A percentile compares a stretch with the other conserved stretches of the same genome.
Evolutionary conservation across 1,140 invertebrate genomes (phyloP).

Genomic region (Diorhabda sublineata): DNA sequence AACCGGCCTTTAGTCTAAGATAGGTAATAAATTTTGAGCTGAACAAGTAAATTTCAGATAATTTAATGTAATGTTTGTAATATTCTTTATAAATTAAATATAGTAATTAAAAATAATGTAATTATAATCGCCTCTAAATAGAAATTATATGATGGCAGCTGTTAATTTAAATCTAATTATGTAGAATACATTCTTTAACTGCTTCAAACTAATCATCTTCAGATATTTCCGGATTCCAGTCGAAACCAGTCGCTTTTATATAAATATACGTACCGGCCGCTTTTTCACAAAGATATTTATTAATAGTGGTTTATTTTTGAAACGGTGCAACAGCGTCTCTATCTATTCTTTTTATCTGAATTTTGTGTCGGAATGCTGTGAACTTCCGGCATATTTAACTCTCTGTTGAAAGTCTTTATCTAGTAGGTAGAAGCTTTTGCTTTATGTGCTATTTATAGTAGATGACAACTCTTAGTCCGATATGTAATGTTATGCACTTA

Average conservation of each 20-base stretch:
- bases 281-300: constrained; percentile 10
- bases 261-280: neutral
- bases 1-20: too few species aligned
- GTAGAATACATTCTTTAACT: neutral
- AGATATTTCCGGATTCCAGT: constrained; percentile 8
- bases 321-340: constrained; percentile 8
- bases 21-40: too few species aligned
- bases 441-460: constrained; percentile 10
- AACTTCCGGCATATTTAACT: constrained; percentile 15
- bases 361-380: constrained; percentile 15
- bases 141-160: too few species aligned
- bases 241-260: constrained; percentile 1
- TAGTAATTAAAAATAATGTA: too few species aligned
- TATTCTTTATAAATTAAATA: too few species aligned
- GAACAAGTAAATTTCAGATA: too few species aligned
- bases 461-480: constrained; percentile 1
- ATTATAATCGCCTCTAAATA: too few species aligned
- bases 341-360: constrained; percentile 13
- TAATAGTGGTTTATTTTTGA: constrained; percentile 16
- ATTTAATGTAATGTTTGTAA: too few species aligned
- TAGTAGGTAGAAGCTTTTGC: constrained; percentile 5
- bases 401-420: constrained; percentile 16
- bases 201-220: constrained; percentile 5
- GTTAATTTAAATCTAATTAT: too few species aligned
- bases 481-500: neutral